These are phyloP conservation scores for Odobenus rosmarus DNA, from an alignment of 2,113 vertebrate species.

Conservation along the genomic window DNA sequence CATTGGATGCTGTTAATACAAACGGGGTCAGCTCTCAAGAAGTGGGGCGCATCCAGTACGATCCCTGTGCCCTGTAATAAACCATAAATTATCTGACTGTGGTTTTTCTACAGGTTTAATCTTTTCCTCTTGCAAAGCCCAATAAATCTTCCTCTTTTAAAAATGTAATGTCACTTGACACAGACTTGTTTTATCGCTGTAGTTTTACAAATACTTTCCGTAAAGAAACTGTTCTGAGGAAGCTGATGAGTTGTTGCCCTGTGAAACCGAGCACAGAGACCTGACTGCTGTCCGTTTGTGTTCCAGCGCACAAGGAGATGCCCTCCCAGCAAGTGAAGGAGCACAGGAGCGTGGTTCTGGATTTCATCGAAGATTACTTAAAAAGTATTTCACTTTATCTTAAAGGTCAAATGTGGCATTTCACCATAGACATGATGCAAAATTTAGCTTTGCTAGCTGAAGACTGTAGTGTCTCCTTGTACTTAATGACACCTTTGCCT, in stretches of 20 bases:
- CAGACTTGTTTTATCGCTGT: background rate
- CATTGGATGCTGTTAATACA: background rate
- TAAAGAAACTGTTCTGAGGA: background rate
- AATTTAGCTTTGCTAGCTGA: conserved; percentile 11
- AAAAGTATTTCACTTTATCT: conserved; percentile 88
- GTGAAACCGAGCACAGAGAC: background rate
- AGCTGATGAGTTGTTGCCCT: background rate
- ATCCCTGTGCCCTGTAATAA: background rate
- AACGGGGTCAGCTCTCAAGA: background rate
- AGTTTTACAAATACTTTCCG: background rate
- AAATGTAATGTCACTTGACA: background rate
- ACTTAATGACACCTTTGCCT: background rate
- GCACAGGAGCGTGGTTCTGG: conserved; percentile 93
- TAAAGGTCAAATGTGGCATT: background rate
- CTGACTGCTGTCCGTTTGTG: conserved; percentile 26
- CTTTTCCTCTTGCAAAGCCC: background rate
- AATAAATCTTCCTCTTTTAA: conserved; percentile 22
- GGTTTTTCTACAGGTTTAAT: conserved; percentile 27
- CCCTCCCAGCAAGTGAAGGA: conserved; percentile 93
- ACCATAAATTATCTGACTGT: background rate
- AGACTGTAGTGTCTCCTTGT: background rate
- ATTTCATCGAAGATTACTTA: conserved; percentile 94
- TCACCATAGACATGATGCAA: background rate
- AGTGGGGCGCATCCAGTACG: background rate
- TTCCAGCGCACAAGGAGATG: conserved; percentile 90